Base-by-base conservation (phyloP, 2,888 invertebrate genomes). In the Pomacea canaliculata region DNA sequence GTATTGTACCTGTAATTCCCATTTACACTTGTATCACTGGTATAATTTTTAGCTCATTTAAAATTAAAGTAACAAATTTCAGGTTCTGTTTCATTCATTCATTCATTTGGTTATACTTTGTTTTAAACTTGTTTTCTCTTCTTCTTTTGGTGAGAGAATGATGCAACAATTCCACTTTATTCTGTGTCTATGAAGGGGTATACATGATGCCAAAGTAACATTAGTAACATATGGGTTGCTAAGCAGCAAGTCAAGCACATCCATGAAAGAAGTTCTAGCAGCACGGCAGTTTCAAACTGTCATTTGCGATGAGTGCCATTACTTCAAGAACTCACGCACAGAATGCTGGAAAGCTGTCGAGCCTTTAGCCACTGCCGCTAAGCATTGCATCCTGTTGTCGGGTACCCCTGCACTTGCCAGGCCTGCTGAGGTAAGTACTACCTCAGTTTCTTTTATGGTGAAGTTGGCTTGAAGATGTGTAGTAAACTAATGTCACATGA, bases 261-360 rank as follows among this genome's bases (percentile, higher is more conserved):
- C 89, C 5, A 80, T 89, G 37, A 79, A 81, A 49, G 88, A 90
- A 77, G 89, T 89, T 0, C 81, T 90, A 59, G 76, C 76, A 65
- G 84, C 84, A 48, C 87, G 87, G 76, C 82, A 85, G 19, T 90
- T 89, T 73, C 79, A 88, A 74, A 85, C 89, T 10, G 80, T 88
- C 27, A 88, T 89, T 60, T 87, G 85, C 13, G 90, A 90, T 76
- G 90, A 90, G 78, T 90, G 89, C 16, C 90, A 90, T 78, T 88
- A 87, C 80, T 86, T 90, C 73, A 86, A 86, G 71, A 90, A 89
- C 80, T 80, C 79, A 9, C 87, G 87, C 75, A 85, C 89, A 8
- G 84, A 83, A 8, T 85, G 87, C 48, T 84, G 85, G 67, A 89
- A 89, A 76, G 85, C 84, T 66, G 83, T 90, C 9, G 84, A 86